Evolutionary conservation across 2,888 invertebrate species (phyloP).

Genomic region (Drosophila robusta): DNA sequence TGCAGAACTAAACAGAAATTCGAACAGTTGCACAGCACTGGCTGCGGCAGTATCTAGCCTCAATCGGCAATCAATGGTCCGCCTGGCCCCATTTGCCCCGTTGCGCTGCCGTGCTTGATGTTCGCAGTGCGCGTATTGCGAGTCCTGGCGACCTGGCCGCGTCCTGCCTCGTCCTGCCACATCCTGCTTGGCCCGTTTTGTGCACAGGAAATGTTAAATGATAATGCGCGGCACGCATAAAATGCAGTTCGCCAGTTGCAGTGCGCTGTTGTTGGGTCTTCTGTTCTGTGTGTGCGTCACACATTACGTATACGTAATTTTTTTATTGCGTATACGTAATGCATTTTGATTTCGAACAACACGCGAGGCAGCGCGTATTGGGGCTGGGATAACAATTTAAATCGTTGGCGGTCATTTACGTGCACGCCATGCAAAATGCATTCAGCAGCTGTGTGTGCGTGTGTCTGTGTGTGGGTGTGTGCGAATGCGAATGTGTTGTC

Average conservation of each 20-base stretch:
- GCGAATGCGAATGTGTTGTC: slow-evolving; percentile 60
- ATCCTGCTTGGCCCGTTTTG: slow-evolving; percentile 61
- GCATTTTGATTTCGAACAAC: slow-evolving; percentile 78
- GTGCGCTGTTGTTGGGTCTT: slow-evolving; percentile 8
- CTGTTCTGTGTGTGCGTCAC: slow-evolving; percentile 49
- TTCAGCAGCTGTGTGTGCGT: background rate
- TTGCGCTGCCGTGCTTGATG: background rate
- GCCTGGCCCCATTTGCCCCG: background rate
- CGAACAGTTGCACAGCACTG: slow-evolving; percentile 19
- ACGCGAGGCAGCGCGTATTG: slow-evolving; percentile 25
- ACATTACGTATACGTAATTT: slow-evolving; percentile 76
- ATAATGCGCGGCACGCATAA: slow-evolving; percentile 78
- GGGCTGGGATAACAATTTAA: slow-evolving; percentile 65
- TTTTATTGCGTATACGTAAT: slow-evolving; percentile 77
- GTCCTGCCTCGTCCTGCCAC: slow-evolving; percentile 33
- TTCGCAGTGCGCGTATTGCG: slow-evolving; percentile 25
- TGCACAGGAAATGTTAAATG: slow-evolving; percentile 77
- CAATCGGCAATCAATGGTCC: slow-evolving; percentile 51
- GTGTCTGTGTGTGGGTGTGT: background rate
- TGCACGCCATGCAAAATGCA: slow-evolving; percentile 77
- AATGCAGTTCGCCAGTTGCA: slow-evolving; percentile 56
- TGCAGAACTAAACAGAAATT: slow-evolving; percentile 42
- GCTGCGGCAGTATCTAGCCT: slow-evolving; percentile 22
- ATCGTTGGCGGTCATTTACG: slow-evolving; percentile 80
- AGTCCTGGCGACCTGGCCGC: slow-evolving; percentile 15